Conservation (phyloP, 2,113 vertebrate genomes). For the Ceyx melanurus region DNA sequence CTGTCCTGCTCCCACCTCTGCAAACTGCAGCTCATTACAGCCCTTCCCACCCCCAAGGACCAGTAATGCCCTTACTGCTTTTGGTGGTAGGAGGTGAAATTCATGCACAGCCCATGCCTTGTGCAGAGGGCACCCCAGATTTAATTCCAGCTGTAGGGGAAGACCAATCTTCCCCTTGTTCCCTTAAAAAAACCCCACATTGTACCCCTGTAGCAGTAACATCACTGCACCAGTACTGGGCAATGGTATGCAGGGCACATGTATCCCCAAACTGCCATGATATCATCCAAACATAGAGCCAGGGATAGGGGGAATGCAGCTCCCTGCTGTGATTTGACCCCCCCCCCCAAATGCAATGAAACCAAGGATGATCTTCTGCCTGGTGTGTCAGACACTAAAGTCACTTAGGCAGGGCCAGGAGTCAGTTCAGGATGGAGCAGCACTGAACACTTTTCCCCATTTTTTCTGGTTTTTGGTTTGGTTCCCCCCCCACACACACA, state of each 20-base stretch:
- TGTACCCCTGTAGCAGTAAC: too few species aligned
- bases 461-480: too few species aligned
- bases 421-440: neutral
- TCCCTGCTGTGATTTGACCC: neutral
- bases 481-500: too few species aligned
- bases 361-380: neutral
- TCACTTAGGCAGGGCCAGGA: neutral
- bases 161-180: neutral
- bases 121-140: too few species aligned
- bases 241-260: neutral
- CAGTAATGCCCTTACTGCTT: too few species aligned
- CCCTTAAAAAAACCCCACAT: neutral
- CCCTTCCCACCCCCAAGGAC: too few species aligned
- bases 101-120: too few species aligned
- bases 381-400: neutral
- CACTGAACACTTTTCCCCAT: fast-evolving
- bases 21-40: too few species aligned
- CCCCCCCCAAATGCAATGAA: neutral
- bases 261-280: neutral
- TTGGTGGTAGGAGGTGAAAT: too few species aligned
- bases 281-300: neutral
- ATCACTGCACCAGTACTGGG: neutral
- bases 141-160: neutral
- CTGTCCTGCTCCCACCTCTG: too few species aligned
- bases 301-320: neutral